Conservation (phyloP, 2,113 vertebrate species). For the Rhinoderma darwinii region DNA sequence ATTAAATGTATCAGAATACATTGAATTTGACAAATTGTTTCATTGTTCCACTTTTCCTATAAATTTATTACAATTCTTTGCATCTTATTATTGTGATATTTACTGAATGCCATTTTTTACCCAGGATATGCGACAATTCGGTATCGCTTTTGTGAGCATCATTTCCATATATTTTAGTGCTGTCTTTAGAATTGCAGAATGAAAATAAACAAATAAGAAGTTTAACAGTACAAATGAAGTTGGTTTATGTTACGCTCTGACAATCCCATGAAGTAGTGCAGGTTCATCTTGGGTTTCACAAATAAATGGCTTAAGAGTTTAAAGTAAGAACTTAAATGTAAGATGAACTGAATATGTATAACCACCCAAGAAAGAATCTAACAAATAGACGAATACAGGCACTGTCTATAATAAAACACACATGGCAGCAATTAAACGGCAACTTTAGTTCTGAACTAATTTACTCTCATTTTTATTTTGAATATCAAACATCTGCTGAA, state of each 20-base stretch:
- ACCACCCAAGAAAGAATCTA: slow-evolving; percentile 30
- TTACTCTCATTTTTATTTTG: slow-evolving; percentile 5
- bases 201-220: slow-evolving; percentile 55
- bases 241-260: slow-evolving; percentile 58
- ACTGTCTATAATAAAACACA: slow-evolving; percentile 36
- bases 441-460: slow-evolving; percentile 16
- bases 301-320: slow-evolving; percentile 59
- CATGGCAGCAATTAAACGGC: slow-evolving; percentile 43
- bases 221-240: slow-evolving; percentile 50
- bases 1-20: no score
- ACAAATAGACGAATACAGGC: slow-evolving; percentile 27
- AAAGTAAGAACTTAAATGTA: slow-evolving; percentile 49
- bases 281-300: slow-evolving; percentile 59
- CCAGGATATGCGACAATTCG: neutral
- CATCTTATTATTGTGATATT: neutral
- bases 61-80: neutral
- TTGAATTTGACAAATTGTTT: neutral
- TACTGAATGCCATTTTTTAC: neutral
- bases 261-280: slow-evolving; percentile 54
- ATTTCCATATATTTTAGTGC: slow-evolving; percentile 31
- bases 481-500: slow-evolving; percentile 48
- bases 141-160: slow-evolving; percentile 2
- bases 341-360: slow-evolving; percentile 43
- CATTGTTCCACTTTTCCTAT: neutral
- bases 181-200: slow-evolving; percentile 53